These are phyloP conservation scores for Liodrosophila aerea DNA, from an alignment of 2,888 invertebrate genomes.

Conservation along the genomic window DNA sequence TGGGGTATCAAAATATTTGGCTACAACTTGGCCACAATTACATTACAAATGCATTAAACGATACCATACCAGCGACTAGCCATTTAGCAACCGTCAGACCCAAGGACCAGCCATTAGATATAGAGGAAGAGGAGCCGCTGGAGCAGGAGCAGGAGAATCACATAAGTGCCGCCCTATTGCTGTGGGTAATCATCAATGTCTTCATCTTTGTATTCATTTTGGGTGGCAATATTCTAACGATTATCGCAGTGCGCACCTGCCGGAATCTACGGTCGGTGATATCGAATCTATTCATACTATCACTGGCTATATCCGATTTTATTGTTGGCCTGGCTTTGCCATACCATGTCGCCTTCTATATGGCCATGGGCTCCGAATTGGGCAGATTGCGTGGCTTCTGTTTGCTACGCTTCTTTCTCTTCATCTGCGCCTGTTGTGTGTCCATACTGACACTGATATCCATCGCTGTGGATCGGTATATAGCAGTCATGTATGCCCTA, in stretches of 20 bases:
- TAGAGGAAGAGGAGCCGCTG: background rate
- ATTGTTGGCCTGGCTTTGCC: constrained; percentile 90
- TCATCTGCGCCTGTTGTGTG: constrained; percentile 89
- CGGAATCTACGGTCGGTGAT: constrained; percentile 87
- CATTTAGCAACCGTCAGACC: too few species aligned
- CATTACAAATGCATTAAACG: constrained; percentile 4
- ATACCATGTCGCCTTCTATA: constrained; percentile 90
- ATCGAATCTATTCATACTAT: constrained; percentile 90
- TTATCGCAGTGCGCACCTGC: constrained; percentile 88
- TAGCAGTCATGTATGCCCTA: constrained; percentile 90
- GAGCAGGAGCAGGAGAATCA: background rate
- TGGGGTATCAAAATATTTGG: constrained; percentile 27
- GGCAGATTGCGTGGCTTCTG: constrained; percentile 86
- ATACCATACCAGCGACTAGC: constrained; percentile 1
- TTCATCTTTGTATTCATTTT: constrained; percentile 87
- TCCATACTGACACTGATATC: constrained; percentile 91
- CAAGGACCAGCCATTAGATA: background rate
- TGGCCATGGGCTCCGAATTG: constrained; percentile 85
- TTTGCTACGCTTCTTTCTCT: constrained; percentile 88
- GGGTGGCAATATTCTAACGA: constrained; percentile 89
- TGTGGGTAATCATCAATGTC: constrained; percentile 87
- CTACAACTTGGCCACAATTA: constrained; percentile 2
- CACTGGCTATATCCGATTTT: constrained; percentile 90
- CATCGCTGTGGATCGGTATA: constrained; percentile 90
- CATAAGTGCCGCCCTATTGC: constrained; percentile 49